Base-by-base conservation (phyloP, 2,113 vertebrate species). In the Lepus americanus region DNA sequence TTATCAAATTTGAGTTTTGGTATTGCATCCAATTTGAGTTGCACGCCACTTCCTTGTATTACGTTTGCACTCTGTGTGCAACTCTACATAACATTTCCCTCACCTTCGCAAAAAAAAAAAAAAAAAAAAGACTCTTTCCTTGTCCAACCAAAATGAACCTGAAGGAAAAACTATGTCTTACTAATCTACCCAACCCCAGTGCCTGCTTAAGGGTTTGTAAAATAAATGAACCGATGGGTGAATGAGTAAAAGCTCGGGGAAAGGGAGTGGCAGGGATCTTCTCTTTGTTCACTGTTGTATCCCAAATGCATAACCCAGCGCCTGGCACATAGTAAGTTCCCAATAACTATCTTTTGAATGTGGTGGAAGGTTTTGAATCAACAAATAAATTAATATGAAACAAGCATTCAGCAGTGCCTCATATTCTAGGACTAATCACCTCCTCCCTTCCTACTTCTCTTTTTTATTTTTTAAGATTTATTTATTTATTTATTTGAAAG, bases 301-400 rank as follows among this genome's bases (percentile, higher is more conserved):
- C 63, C 64, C 29, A 67, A 44, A 85, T 72, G 20, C 53, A 39
- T 81, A 79, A 31, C 33, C 76, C 25, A 67, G 17, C 44, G n/a
- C 27, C n/a, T 85, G 25, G 53, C 44, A 81, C 19, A 63, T 23
- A 77, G 4, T 67, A 90, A 84, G 13, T 31, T 22, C 23, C 94
- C 49, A 89, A 22, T 79, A 92, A 85, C 23, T 73, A 78, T 49
- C 17, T 92, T 73, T 49, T 69, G 17, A 87, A 67, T 84, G 14
- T 78, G 79, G 11, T 17, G 36, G 31, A 87, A 93, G 5, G 49
- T 49, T 76, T 86, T 81, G 36, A 77, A 89, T 36, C 93, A 97
- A 61, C 0, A 91, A 88, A 81, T 19, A 20, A 69, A 89, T 9
- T 9, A 44, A n/a, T n/a, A 12, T 88, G 36, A 55, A n/a, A 29